Conservation (phyloP, 2,113 vertebrate genomes). For the Mustela lutreola region DNA sequence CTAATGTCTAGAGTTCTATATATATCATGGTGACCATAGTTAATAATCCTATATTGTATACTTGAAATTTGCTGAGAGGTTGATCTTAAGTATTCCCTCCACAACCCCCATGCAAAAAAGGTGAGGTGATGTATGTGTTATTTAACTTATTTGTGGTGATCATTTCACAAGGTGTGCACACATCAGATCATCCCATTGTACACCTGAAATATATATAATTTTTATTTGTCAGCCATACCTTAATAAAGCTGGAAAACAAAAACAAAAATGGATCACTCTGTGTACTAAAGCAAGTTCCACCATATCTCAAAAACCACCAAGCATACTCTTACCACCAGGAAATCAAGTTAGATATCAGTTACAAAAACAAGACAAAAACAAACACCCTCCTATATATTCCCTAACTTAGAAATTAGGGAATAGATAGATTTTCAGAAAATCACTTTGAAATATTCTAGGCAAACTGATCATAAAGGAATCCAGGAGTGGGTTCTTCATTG, state of each 20-base stretch:
- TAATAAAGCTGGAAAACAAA: background rate
- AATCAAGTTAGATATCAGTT: slow-evolving; percentile 21
- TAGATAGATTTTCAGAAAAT: background rate
- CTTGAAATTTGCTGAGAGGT: background rate
- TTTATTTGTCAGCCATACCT: background rate
- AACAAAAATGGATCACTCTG: background rate
- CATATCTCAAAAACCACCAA: background rate
- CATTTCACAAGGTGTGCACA: background rate
- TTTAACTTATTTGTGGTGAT: background rate
- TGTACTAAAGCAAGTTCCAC: background rate
- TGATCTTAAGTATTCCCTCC: background rate
- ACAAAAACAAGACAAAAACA: background rate
- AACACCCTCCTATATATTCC: background rate
- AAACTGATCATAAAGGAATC: background rate
- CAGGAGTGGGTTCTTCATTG: background rate
- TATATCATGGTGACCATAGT: background rate
- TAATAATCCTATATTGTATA: background rate
- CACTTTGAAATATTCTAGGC: background rate
- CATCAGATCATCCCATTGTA: background rate
- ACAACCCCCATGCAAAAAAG: background rate
- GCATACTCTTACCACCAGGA: background rate
- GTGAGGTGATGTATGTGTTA: background rate
- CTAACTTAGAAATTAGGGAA: slow-evolving; percentile 33
- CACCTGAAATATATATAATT: background rate
- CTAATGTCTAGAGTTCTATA: background rate